Evolutionary conservation across 1,140 invertebrate genomes (phyloP).

Genomic region (Neodiprion lecontei): DNA sequence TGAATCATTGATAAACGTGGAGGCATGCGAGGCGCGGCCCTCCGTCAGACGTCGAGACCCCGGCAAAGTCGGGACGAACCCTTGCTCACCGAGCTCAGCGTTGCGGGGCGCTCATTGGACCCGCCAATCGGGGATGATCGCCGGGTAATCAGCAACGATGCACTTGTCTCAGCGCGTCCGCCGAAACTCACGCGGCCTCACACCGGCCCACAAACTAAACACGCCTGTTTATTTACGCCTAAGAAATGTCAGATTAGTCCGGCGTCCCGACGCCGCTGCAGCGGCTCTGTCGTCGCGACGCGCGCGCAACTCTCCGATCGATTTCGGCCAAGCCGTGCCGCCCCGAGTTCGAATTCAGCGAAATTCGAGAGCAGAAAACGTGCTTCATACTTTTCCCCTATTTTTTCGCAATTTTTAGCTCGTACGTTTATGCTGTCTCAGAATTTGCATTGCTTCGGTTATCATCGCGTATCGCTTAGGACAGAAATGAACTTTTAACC

Average conservation of each 20-base stretch:
- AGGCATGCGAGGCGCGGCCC: slow-evolving; percentile 32
- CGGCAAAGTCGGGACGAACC: slow-evolving; percentile 27
- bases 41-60: background rate
- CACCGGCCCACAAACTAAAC: background rate
- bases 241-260: background rate
- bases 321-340: slow-evolving; percentile 21
- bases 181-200: background rate
- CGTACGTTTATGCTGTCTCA: too few species aligned
- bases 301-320: slow-evolving; percentile 38
- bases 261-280: slow-evolving; percentile 13
- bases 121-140: slow-evolving; percentile 18
- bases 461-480: too few species aligned
- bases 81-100: slow-evolving; percentile 30
- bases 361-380: background rate
- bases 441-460: too few species aligned
- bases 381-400: background rate
- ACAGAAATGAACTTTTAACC: too few species aligned
- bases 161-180: background rate
- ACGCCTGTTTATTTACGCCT: slow-evolving; percentile 19
- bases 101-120: slow-evolving; percentile 39
- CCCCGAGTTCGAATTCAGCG: background rate
- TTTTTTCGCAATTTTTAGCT: too few species aligned
- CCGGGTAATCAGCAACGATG: background rate
- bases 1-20: slow-evolving; percentile 53
- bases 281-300: slow-evolving; percentile 8